Conservation (phyloP, 1,140 invertebrate genomes). For the Drosophila micromelanica region DNA sequence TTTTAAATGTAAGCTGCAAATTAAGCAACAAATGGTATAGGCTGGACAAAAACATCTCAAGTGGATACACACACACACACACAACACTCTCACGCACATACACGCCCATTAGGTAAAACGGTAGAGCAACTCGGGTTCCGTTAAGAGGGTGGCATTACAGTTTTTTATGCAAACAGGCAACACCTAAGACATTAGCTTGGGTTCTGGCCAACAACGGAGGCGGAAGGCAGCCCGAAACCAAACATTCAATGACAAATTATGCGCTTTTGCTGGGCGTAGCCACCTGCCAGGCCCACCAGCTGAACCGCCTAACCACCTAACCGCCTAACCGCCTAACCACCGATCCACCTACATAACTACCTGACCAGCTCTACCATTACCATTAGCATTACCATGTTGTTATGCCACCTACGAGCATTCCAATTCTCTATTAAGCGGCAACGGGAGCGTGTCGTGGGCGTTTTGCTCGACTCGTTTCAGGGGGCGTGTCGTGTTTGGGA, state of each 20-base stretch:
- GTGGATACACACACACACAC: conserved; percentile 38
- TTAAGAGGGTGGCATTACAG: conserved; percentile 26
- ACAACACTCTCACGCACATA: conserved; percentile 2
- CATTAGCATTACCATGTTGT: conserved; percentile 48
- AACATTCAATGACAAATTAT: conserved; percentile 83
- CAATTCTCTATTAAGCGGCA: conserved; percentile 25
- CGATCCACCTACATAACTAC: conserved; percentile 45
- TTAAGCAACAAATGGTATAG: conserved; percentile 64
- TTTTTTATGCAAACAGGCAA: conserved; percentile 61
- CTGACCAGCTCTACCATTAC: conserved; percentile 35
- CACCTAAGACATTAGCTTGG: conserved; percentile 66
- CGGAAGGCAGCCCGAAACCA: conserved; percentile 45
- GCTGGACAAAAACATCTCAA: conserved; percentile 51
- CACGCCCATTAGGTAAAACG: conserved; percentile 27
- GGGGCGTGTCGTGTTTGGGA: conserved; percentile 52
- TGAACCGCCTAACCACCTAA: conserved; percentile 40
- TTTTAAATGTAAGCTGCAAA: conserved; percentile 70
- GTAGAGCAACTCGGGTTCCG: conserved; percentile 13
- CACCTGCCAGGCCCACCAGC: conserved; percentile 41
- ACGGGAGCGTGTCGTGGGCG: conserved; percentile 59
- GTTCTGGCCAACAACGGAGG: conserved; percentile 24
- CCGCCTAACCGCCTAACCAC: conserved; percentile 36
- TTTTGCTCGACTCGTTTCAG: conserved; percentile 39
- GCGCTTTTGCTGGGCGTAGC: conserved; percentile 61
- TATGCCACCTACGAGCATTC: conserved; percentile 71